These are phyloP conservation scores for Sicus ferrugineus DNA, from an alignment of 2,888 invertebrate species.

Conservation along the genomic window DNA sequence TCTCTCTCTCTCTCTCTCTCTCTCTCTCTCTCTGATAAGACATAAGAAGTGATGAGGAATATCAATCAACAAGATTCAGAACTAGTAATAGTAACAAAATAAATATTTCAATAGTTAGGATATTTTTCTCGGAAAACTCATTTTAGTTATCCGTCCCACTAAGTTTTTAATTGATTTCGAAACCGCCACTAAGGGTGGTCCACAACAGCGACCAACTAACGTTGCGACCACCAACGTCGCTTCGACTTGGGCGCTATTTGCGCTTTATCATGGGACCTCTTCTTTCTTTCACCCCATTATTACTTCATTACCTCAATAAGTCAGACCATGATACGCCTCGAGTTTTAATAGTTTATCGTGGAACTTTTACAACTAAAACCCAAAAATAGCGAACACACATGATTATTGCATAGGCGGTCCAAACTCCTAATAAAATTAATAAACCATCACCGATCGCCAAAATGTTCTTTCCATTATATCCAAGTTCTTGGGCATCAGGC, in stretches of 20 bases:
- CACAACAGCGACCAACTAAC: too few relatives aligned
- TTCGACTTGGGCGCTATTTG: conserved; percentile 35
- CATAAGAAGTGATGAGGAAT: too few relatives aligned
- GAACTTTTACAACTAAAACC: not conserved
- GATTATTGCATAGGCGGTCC: conserved; percentile 8
- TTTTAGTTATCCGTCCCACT: too few relatives aligned
- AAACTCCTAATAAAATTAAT: conserved; percentile 28
- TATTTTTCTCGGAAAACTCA: too few relatives aligned
- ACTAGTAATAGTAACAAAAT: too few relatives aligned
- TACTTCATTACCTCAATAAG: conserved; percentile 35
- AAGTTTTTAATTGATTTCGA: too few relatives aligned
- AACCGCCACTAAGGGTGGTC: too few relatives aligned
- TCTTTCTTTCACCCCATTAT: conserved; percentile 30
- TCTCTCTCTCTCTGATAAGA: too few relatives aligned
- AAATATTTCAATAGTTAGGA: too few relatives aligned
- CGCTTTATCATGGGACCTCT: conserved; percentile 42
- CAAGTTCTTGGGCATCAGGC: conserved; percentile 41
- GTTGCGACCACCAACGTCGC: conserved; percentile 42
- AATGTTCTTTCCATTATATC: not conserved
- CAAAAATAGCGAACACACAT: not conserved
- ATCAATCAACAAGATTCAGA: too few relatives aligned
- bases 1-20: too few relatives aligned
- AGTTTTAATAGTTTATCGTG: conserved; percentile 12
- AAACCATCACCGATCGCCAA: conserved; percentile 36
- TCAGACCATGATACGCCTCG: conserved; percentile 41